Base-by-base conservation (phyloP, 1,140 invertebrate species). In the Drosophila asahinai region DNA sequence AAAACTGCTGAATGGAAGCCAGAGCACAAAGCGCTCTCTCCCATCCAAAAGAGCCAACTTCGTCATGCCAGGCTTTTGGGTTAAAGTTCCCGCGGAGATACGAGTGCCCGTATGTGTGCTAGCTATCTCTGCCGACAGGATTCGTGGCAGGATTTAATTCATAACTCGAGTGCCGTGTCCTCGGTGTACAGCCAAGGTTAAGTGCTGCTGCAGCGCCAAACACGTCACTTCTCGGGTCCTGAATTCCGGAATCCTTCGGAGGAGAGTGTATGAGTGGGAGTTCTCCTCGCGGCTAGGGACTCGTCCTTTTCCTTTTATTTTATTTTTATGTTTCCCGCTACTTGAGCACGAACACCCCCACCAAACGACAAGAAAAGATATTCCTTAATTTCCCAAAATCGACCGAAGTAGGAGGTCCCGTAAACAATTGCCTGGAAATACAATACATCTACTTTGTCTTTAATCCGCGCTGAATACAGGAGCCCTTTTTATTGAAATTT, bases 101-200 rank as follows among this genome's bases (percentile, higher is more conserved):
- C 66, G 59, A 83, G 67, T 65, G 58, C 48, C 49, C 22, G 54
- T 66, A 19, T 52, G 25, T 62, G 38, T 47, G 58, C 19, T 51
- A 65, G 47, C 66, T 77, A 68, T 77, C 63, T 77, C 63, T 71
- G 61, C 66, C 55, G 75, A 51, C 76, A 52, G 83, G 54, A 77
- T 55, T 86, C 70, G 82, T 84, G 71, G 63, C 66, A 77, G 86
- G 86, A 84, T 84, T 89, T 84, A 89, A 89, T 90, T 89, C 86
- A 89, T 89, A 84, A 80, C 86, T 89, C 74, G 80, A 89, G 86
- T 82, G 81, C 70, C 79, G 86, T 89, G 81, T 90, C 86, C 86
- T 89, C 86, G 86, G 78, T 84, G 71, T 77, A 81, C 68, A 90
- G 81, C 86, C 86, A 89, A 89, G 86, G 86, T 89, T 89, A 89